phyloP scores from a whole-genome alignment of 2,888 invertebrate species.

The Aspidiotus destructor region DNA sequence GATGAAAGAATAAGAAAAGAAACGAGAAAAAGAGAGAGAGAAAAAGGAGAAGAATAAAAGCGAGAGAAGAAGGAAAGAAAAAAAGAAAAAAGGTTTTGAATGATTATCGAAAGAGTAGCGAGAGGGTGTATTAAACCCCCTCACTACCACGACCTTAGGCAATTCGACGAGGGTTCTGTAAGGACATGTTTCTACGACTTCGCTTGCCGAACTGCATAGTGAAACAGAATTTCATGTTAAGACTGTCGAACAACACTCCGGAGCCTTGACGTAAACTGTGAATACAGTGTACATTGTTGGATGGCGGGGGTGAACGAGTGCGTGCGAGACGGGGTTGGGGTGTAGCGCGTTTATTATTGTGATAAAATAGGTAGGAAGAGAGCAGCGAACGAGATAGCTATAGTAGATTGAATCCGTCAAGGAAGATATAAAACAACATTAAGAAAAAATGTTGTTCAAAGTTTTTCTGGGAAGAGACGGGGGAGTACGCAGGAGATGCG shows the following conservation, averaged over 20 bases:
- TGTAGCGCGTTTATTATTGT: slow-evolving; percentile 17
- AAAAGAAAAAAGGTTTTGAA: slow-evolving; percentile 25
- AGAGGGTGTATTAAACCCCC: slow-evolving; percentile 19
- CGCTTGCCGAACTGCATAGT: slow-evolving; percentile 14
- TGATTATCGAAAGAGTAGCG: slow-evolving; percentile 15
- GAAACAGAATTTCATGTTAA: slow-evolving; percentile 21
- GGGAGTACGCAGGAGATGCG: too few relatives aligned
- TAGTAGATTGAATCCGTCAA: slow-evolving; percentile 19
- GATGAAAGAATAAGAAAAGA: slow-evolving; percentile 1
- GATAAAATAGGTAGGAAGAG: slow-evolving; percentile 13
- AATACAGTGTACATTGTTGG: background rate
- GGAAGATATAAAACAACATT: slow-evolving; percentile 27
- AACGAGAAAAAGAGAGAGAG: background rate
- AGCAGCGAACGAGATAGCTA: slow-evolving; percentile 9
- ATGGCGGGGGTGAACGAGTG: slow-evolving; percentile 10
- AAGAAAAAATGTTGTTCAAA: slow-evolving; percentile 20
- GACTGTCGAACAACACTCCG: background rate
- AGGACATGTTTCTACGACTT: slow-evolving; percentile 17
- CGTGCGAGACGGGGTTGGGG: slow-evolving; percentile 3
- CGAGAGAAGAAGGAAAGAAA: slow-evolving; percentile 3
- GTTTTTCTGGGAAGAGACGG: slow-evolving; percentile 18
- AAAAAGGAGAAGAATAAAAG: background rate
- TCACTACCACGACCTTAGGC: slow-evolving; percentile 22
- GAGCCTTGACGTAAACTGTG: slow-evolving; percentile 14
- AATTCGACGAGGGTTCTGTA: slow-evolving; percentile 22